These are phyloP conservation scores for Cheilosia impressa DNA, from an alignment of 2,888 invertebrate species.

Conservation along the genomic window DNA sequence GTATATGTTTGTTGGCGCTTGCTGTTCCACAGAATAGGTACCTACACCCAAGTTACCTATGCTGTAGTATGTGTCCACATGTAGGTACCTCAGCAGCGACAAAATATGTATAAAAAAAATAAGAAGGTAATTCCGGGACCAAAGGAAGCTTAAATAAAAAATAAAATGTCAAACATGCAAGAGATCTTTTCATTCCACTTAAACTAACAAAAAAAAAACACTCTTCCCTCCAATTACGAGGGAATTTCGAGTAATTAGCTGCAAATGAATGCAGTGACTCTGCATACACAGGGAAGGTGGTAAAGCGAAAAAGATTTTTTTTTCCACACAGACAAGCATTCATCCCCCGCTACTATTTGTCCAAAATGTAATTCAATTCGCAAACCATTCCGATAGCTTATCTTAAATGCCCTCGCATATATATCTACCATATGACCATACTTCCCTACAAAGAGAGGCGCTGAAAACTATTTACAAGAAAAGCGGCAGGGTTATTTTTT, in stretches of 20 bases:
- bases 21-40: slow-evolving; percentile 35
- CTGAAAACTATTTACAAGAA: slow-evolving; percentile 70
- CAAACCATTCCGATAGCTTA: slow-evolving; percentile 29
- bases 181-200: slow-evolving; percentile 21
- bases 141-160: slow-evolving; percentile 18
- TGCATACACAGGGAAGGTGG: slow-evolving; percentile 1
- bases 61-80: neutral
- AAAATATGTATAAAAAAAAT: slow-evolving; percentile 12
- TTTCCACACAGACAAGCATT: slow-evolving; percentile 1
- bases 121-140: slow-evolving; percentile 28
- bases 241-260: slow-evolving; percentile 71
- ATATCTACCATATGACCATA: too few relatives aligned
- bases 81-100: slow-evolving; percentile 33
- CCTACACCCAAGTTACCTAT: slow-evolving; percentile 41
- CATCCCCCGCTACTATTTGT: neutral
- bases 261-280: slow-evolving; percentile 56
- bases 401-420: slow-evolving; percentile 6
- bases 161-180: slow-evolving; percentile 38
- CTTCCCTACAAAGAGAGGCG: neutral
- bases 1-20: slow-evolving; percentile 46
- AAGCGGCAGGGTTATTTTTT: slow-evolving; percentile 43
- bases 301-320: neutral
- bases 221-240: slow-evolving; percentile 64
- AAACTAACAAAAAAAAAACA: slow-evolving; percentile 58
- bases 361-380: slow-evolving; percentile 22